These are phyloP conservation scores for Taenaris catops DNA, from an alignment of 2,888 invertebrate species.

Conservation along the genomic window DNA sequence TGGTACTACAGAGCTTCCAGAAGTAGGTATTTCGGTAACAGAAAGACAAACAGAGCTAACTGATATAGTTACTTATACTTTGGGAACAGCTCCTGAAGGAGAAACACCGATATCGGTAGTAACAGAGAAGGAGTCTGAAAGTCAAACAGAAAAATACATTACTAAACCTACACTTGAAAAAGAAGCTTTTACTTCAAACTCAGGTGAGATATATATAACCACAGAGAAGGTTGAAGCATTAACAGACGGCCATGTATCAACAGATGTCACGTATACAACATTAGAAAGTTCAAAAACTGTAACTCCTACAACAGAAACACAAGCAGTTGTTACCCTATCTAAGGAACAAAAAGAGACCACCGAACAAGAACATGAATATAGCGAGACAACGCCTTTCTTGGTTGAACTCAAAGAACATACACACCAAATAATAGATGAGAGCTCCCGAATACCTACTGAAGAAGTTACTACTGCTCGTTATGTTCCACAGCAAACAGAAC, in stretches of 20 bases:
- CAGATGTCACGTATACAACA: conserved; percentile 2
- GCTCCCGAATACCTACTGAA: conserved; percentile 28
- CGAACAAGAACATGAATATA: conserved; percentile 18
- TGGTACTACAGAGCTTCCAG: not conserved
- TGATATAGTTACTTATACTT: not conserved
- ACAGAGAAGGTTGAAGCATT: not conserved
- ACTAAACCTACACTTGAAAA: not conserved
- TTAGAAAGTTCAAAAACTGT: conserved; percentile 4
- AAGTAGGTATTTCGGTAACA: not conserved
- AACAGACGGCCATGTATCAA: not conserved
- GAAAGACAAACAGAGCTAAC: conserved; percentile 3
- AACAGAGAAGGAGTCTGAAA: not conserved
- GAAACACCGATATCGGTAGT: not conserved
- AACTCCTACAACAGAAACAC: conserved; percentile 9
- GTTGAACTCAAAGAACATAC: conserved; percentile 56
- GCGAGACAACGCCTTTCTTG: conserved; percentile 42
- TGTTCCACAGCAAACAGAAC: conserved; percentile 26
- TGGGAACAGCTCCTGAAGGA: not conserved
- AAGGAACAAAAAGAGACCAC: conserved; percentile 22
- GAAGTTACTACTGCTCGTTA: conserved; percentile 23
- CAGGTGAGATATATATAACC: not conserved
- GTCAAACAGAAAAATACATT: not conserved
- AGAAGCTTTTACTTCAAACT: not conserved
- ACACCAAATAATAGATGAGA: conserved; percentile 36
- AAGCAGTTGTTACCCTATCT: conserved; percentile 15